Conservation (phyloP, 1,140 invertebrate genomes). For the Monochamus saltuarius region DNA sequence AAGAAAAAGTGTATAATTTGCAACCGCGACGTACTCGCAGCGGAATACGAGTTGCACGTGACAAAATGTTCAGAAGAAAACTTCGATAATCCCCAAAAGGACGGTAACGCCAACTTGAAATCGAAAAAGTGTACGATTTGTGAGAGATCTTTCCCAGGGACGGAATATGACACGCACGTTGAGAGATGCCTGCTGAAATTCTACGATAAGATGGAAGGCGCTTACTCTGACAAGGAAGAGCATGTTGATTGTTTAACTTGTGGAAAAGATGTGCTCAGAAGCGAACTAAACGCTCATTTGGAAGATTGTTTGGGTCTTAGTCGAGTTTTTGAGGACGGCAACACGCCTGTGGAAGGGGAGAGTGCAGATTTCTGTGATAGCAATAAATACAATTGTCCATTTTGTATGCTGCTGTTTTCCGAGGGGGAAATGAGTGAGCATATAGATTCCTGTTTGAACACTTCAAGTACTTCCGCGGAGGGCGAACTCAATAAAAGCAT, state of each 20-base stretch:
- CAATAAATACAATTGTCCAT: slow-evolving; percentile 40
- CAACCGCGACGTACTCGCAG: slow-evolving; percentile 40
- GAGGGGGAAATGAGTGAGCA: slow-evolving; percentile 40
- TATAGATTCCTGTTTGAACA: slow-evolving; percentile 37
- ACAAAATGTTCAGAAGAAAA: slow-evolving; percentile 48
- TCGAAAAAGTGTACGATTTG: slow-evolving; percentile 59
- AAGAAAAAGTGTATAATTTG: slow-evolving; percentile 46
- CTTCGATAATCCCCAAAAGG: slow-evolving; percentile 27
- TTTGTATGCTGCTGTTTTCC: slow-evolving; percentile 37
- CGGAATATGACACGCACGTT: slow-evolving; percentile 58
- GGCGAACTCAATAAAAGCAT: too few species aligned
- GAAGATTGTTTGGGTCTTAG: slow-evolving; percentile 57
- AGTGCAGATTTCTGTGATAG: slow-evolving; percentile 17
- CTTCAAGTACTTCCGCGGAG: neutral
- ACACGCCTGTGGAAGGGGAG: slow-evolving; percentile 12
- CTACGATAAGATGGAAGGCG: slow-evolving; percentile 47
- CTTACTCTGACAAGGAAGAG: slow-evolving; percentile 27
- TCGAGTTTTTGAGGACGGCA: slow-evolving; percentile 36
- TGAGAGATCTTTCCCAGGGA: slow-evolving; percentile 45
- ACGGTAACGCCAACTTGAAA: slow-evolving; percentile 13
- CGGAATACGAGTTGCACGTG: slow-evolving; percentile 52
- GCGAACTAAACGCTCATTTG: slow-evolving; percentile 61
- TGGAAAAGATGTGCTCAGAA: slow-evolving; percentile 54
- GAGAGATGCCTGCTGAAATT: slow-evolving; percentile 57
- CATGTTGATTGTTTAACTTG: slow-evolving; percentile 62